Base-by-base conservation (phyloP, 2,888 invertebrate species). In the Drosophila longiperda region DNA sequence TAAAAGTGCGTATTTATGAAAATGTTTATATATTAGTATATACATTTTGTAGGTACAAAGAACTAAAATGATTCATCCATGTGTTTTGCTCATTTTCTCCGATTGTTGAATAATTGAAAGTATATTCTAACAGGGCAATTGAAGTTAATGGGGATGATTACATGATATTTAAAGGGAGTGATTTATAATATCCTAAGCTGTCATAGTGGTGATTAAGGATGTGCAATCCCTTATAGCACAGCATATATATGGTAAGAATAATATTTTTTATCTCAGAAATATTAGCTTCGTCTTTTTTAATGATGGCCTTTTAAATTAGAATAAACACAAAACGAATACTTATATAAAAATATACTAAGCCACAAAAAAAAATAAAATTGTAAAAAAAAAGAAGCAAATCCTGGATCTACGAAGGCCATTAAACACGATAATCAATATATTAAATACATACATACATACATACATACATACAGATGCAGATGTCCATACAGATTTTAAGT, bases 401-500 rank as follows among this genome's bases (percentile, higher is more conserved):
- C 26, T 20, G 20, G 29, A 20, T 42, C 42, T 49, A n/a, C n/a
- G 32, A 53, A 62, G 42, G 17, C 15, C 20, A 62, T 66, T 55
- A 52, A 59, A 53, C 20, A 45, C 32, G 45, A 62, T 63, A 75
- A 79, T 77, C 62, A 60, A 79, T 75, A 73, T 58, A 52, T 62
- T 53, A 34, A 48, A 63, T 63, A 36, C 4, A 48, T 17, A 62
- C 9, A 45, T 26, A 33, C n/a, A 63, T 63, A 36, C 4, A 48
- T 17, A 62, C 9, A 45, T 26, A 33, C n/a, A 32, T 40, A 53
- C 50, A 42, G 36, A 57, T 33, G 33, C 48, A 65, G 5, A 29
- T 59, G 45, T 62, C 50, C 66, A 59, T 57, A 69, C 63, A 61
- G 73, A 74, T 81, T 77, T 65, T 65, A 81, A 77, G 58, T 81